phyloP scores from a whole-genome alignment of 2,888 invertebrate species.

The Phalera bucephala region DNA sequence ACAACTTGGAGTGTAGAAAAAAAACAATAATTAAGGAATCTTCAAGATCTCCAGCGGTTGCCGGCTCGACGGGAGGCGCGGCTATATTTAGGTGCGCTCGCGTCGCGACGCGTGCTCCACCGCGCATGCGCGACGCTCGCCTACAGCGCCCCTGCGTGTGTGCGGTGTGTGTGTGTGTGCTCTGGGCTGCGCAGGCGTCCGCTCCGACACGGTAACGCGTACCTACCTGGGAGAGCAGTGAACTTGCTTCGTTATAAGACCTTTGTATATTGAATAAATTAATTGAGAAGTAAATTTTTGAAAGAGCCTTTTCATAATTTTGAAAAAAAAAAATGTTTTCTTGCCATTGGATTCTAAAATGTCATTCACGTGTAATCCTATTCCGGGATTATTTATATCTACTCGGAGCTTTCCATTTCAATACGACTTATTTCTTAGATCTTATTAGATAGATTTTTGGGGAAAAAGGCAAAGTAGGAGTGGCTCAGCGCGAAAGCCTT shows the following conservation, averaged over 20 bases:
- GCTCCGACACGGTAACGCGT: constrained; percentile 18
- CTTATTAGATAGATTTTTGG: too few relatives aligned
- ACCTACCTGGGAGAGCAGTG: constrained; percentile 38
- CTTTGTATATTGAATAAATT: too few relatives aligned
- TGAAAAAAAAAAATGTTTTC: too few relatives aligned
- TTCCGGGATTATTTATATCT: too few relatives aligned
- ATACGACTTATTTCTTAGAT: too few relatives aligned
- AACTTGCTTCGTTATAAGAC: constrained; percentile 20
- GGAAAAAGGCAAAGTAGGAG: too few relatives aligned
- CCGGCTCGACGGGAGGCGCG: constrained; percentile 65
- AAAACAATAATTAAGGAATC: constrained; percentile 60
- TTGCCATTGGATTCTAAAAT: too few relatives aligned
- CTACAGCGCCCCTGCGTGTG: constrained; percentile 17
- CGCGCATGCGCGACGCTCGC: constrained; percentile 42
- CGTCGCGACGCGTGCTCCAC: constrained; percentile 63
- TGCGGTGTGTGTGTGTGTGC: constrained; percentile 10
- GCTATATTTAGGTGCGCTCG: constrained; percentile 73
- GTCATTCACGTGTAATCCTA: too few relatives aligned
- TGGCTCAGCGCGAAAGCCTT: too few relatives aligned
- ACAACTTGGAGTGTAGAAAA: constrained; percentile 10
- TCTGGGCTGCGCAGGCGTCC: constrained; percentile 2
- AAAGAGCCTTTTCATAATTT: too few relatives aligned
- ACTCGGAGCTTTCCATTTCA: too few relatives aligned
- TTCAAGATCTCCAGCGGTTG: constrained; percentile 69
- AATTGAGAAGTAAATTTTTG: too few relatives aligned